Base-by-base conservation (phyloP, 2,113 vertebrate genomes). In the Odobenus rosmarus region DNA sequence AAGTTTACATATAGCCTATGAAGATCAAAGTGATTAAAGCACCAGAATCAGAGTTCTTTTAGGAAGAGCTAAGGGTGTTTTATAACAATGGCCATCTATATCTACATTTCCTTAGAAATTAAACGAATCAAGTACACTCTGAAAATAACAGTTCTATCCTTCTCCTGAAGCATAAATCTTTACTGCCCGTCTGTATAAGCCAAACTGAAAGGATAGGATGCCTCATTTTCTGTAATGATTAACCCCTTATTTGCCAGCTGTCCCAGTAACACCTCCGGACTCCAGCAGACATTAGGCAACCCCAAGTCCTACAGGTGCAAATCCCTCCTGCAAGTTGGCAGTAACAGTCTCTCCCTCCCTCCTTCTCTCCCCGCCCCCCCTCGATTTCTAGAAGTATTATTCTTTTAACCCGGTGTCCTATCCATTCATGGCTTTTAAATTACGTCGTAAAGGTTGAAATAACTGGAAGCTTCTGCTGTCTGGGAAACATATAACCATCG, bases 241-340 rank as follows among this genome's bases (percentile, higher is more conserved):
- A 98, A 97, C 91, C 96, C 98, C 59, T 93, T 97, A 79, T 82
- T 96, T 90, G 53, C 98, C 98, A 98, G 92, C 97, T 97, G 98
- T 92, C 42, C 51, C 55, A 42, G 36, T 31, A 94, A 95, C 95
- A 80, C 94, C 93, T 97, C 87, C 85, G 95, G 90, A 90, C 31
- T 61, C 39, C 79, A 85, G 69, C 46, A 92, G 80, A 76, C 71
- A 57, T n/a, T 74, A 89, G 92, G 72, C 72, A 93, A 59, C 61
- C 72, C 36, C 64, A 61, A 69, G 26, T 21, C 59, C 31, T n/a
- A 36, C 93, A 96, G 95, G 96, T 83, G 71, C 53, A 94, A 92
- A 76, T 51, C 81, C 51, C 81, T 80, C 86, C 39, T 93, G 74
- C 36, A 61, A 36, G 83, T 62, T 96, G 55, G 28, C 12, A 14